phyloP scores from a whole-genome alignment of 2,888 invertebrate species.

The Periphyllus acericola region DNA sequence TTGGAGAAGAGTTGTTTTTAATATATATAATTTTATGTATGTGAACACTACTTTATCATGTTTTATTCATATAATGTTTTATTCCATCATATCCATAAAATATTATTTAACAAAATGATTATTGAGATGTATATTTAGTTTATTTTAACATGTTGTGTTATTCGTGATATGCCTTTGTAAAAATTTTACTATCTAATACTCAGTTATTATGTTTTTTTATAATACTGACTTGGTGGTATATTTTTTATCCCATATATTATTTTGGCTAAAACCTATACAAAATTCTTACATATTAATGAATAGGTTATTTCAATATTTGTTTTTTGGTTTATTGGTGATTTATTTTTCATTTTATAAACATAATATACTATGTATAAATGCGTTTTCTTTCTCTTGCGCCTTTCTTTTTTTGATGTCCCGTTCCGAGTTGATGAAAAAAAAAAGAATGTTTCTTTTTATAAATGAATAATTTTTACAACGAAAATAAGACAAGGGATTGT shows the following conservation, averaged over 20 bases:
- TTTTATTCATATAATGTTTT: too few relatives aligned
- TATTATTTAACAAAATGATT: too few relatives aligned
- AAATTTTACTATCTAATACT: neutral
- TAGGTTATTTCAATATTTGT: too few relatives aligned
- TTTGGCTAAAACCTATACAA: too few relatives aligned
- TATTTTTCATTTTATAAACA: neutral
- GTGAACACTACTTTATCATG: too few relatives aligned
- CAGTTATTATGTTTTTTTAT: neutral
- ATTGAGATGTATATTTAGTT: too few relatives aligned
- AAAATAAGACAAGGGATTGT: constrained; percentile 31
- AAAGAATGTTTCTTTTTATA: constrained; percentile 56
- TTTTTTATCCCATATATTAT: neutral
- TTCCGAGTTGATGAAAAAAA: constrained; percentile 40
- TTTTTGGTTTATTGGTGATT: neutral
- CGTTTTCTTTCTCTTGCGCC: constrained; percentile 1
- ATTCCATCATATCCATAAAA: too few relatives aligned
- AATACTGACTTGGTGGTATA: neutral
- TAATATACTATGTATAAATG: neutral
- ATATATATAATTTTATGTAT: too few relatives aligned
- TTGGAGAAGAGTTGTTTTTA: too few relatives aligned
- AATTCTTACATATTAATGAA: too few relatives aligned
- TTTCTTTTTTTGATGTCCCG: constrained; percentile 14
- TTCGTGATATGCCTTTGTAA: too few relatives aligned
- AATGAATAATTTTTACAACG: constrained; percentile 52
- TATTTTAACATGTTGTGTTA: too few relatives aligned